These are phyloP conservation scores for Erinaceus europaeus DNA, from an alignment of 2,113 vertebrate genomes.

Conservation along the genomic window DNA sequence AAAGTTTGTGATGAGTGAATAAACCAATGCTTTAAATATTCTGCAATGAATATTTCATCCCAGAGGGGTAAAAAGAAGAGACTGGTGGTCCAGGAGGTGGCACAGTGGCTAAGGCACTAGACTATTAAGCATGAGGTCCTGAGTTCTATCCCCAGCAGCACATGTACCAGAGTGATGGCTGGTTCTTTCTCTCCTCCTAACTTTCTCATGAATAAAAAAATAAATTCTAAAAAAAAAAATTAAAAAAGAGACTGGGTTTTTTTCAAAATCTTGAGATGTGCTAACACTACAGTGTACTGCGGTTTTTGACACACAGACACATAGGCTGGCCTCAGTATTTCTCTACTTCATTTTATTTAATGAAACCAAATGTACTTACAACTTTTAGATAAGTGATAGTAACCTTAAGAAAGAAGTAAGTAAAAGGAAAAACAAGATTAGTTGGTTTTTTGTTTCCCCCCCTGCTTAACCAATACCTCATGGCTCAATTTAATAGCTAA, in stretches of 20 bases:
- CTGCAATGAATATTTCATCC: slow-evolving; percentile 66
- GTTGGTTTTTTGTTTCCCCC: neutral
- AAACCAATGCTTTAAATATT: slow-evolving; percentile 49
- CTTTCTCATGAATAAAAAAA: too few relatives aligned
- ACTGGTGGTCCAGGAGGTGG: too few relatives aligned
- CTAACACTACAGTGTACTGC: slow-evolving; percentile 22
- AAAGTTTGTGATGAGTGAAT: slow-evolving; percentile 58
- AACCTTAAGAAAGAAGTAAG: slow-evolving; percentile 11
- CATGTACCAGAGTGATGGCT: too few relatives aligned
- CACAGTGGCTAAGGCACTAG: too few relatives aligned
- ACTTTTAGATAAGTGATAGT: slow-evolving; percentile 36
- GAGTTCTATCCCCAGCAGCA: too few relatives aligned
- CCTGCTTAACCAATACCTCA: slow-evolving; percentile 17
- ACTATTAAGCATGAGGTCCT: too few relatives aligned
- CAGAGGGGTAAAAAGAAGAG: slow-evolving; percentile 53
- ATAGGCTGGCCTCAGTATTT: neutral
- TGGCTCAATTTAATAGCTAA: slow-evolving; percentile 24
- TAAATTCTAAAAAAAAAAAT: too few relatives aligned
- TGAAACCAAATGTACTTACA: neutral
- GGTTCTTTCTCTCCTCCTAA: neutral
- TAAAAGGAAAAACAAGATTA: slow-evolving; percentile 17
- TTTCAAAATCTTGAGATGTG: slow-evolving; percentile 31
- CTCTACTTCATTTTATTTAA: slow-evolving; percentile 13
- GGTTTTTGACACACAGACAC: neutral
- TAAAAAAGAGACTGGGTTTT: too few relatives aligned